These are phyloP conservation scores for Ellobius talpinus DNA, from an alignment of 2,113 vertebrate genomes.

Conservation along the genomic window DNA sequence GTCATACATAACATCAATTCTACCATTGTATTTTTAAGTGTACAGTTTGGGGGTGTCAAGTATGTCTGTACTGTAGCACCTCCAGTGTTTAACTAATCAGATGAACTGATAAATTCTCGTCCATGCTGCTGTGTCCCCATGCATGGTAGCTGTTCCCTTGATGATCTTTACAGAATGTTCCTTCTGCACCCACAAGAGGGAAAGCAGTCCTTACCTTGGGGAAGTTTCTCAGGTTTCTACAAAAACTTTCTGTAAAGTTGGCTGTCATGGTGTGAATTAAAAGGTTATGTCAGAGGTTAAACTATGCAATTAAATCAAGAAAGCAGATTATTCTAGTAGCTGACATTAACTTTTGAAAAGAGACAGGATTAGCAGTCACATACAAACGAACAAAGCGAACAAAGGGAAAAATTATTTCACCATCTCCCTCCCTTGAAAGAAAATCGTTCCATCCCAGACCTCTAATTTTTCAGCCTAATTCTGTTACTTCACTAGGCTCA, in stretches of 20 bases:
- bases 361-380: conserved; percentile 65
- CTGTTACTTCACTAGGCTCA: conserved; percentile 61
- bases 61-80: too few species aligned
- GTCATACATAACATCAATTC: neutral
- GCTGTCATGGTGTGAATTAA: conserved; percentile 76
- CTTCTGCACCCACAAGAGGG: neutral
- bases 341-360: conserved; percentile 77
- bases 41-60: neutral
- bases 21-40: neutral
- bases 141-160: conserved; percentile 41
- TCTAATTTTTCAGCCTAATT: conserved; percentile 74
- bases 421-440: conserved; percentile 63
- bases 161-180: conserved; percentile 14
- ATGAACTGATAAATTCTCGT: neutral
- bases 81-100: neutral
- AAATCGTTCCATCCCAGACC: conserved; percentile 61
- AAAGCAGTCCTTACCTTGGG: conserved; percentile 59
- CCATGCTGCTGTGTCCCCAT: neutral
- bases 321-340: conserved; percentile 79
- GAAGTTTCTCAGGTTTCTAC: conserved; percentile 70
- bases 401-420: conserved; percentile 54
- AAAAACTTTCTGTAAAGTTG: conserved; percentile 71
- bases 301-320: conserved; percentile 81
- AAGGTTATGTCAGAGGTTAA: conserved; percentile 82
- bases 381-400: conserved; percentile 54